Base-by-base conservation (phyloP, 2,888 invertebrate species). In the Heliconius cydno region DNA sequence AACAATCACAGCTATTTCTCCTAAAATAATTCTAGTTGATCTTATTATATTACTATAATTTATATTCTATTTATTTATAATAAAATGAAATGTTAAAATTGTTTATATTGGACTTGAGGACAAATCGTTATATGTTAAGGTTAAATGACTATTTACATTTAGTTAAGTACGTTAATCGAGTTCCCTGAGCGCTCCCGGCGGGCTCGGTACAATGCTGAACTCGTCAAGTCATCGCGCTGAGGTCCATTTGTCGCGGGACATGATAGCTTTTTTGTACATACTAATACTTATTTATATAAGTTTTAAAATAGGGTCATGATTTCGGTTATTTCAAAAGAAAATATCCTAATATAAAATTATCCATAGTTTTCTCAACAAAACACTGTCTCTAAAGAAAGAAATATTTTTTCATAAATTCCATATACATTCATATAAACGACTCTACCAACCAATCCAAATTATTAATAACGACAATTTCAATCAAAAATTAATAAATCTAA, bases 151-250 rank as follows among this genome's bases (percentile, higher is more conserved):
- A 80, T 80, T 80, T 78, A 76, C 78, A 67, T 79, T 81, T 79
- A 76, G 75, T 66, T 78, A 77, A 78, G 80, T 78, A 78, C 78
- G 76, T 76, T 80, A 80, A 81, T 81, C 76, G 76, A 81, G 78
- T 81, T 79, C 77, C 75, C 77, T 76, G 82, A 76, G 75, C 75
- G 83, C 85, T 84, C 82, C 87, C 84, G 85, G 82, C 84, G 83
- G 85, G 86, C 84, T 82, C 79, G 80, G 85, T 87, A 86, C 87
- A 88, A 88, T 86, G 82, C 75, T 68, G 81, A 81, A 85, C 86
- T 87, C 85, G 89, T 85, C 90, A 84, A 91, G 90, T 92, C 92
- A 91, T 91, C 88, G 88, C 87, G 85, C 86, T 38, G 75, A 19
- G 77, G 30, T 77, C 87, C 87, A 89, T 90, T 91, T 88, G 89